Conservation (phyloP, 2,888 invertebrate species). For the Limnephilus auricula region DNA sequence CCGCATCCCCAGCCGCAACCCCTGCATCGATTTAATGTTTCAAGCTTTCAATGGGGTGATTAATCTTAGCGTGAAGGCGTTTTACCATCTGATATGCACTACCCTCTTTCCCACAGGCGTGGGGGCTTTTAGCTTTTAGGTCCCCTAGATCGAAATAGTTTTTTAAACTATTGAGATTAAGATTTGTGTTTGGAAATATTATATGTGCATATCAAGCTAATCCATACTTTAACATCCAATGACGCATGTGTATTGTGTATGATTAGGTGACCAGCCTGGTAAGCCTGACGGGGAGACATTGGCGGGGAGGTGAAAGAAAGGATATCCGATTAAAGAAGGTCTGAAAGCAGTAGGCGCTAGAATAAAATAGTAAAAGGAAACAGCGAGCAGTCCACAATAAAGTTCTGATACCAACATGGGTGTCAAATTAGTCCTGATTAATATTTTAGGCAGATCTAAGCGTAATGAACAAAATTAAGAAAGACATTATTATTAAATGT, state of each 20-base stretch:
- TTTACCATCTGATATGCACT: neutral
- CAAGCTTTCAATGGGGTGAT: constrained; percentile 34
- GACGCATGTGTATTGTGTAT: neutral
- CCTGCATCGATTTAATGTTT: constrained; percentile 25
- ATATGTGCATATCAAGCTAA: neutral
- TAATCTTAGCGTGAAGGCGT: neutral
- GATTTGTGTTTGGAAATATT: neutral
- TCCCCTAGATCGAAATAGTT: neutral
- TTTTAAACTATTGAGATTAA: neutral
- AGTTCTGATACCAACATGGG: too few species aligned
- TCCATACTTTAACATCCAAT: neutral
- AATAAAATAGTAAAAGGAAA: too few species aligned
- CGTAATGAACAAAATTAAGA: too few species aligned
- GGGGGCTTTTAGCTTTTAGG: neutral
- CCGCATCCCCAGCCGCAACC: neutral
- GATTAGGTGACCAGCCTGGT: too few species aligned
- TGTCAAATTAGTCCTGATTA: too few species aligned
- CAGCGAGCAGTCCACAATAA: too few species aligned
- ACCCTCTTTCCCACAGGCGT: neutral
- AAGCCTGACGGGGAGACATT: too few species aligned
- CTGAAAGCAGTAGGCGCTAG: too few species aligned
- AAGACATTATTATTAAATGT: too few species aligned
- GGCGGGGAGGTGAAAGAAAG: too few species aligned
- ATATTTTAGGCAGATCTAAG: too few species aligned
- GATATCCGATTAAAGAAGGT: too few species aligned